Evolutionary conservation across 2,797 vertebrate genomes (phyloP), one percentile per base, ranked within the genome.

Genomic region (Enteromius paludinosus): DNA sequence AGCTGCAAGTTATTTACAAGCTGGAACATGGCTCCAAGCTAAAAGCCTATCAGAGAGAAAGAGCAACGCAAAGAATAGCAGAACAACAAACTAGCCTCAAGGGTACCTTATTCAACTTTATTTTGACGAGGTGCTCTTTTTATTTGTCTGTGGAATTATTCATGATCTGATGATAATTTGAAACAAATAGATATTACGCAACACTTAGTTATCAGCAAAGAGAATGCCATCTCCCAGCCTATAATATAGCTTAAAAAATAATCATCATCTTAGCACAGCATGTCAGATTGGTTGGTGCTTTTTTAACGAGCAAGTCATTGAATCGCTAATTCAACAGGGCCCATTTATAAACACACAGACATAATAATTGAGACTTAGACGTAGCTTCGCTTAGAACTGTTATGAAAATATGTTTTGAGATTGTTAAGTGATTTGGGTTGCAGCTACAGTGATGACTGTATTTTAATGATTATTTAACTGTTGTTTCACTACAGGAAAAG

Each of bases 1-100:
- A 61, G 54, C 7, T 45, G 15, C 12, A 62, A 33, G 81, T 69
- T 77, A 69, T 69, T 83, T 83, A 23, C 25, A 25, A 77, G 54
- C 9, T 70, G n/a, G 25, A 70, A 77, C 52, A 77, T 15, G 5
- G 38, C 52, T 70, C 73, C 5, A 23, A 70, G 62, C 49, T 47
- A 69, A 41, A 59, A 66, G n/a, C n/a, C 70, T 17, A 52, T 33
- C 25, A 75, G 12, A 75, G 17, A 47, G 20, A 47, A n/a, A 17
- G 47, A 17, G 23, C 28, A 66, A 52, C 33, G 52, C 71, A 30
- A 82, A 41, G 71, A 25, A 47, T 14, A 35, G n/a, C 23, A 61
- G 54, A 83, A 61, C 38, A 77, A 77, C 18, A 23, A 45, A 17
- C 28, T 49, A 15, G 73, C 73, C 66, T 77, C 41, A 49, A 56